Conservation (phyloP, 2,113 vertebrate species). For the Sapajus apella region DNA sequence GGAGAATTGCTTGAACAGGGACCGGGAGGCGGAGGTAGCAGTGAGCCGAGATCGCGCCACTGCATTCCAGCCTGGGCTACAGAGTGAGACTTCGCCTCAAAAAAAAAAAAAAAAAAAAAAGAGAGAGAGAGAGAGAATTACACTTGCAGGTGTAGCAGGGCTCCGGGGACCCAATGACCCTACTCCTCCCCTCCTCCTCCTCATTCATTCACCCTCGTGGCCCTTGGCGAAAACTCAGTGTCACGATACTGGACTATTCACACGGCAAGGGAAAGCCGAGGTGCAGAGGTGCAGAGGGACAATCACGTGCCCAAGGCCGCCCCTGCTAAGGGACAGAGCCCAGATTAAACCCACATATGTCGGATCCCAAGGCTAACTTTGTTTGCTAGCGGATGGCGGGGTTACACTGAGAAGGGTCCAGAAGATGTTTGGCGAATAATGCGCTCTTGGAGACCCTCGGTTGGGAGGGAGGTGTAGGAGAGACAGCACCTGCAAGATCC, state of each 20-base stretch:
- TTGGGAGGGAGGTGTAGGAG: accelerated
- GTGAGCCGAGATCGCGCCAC: no score
- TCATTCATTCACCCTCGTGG: neutral
- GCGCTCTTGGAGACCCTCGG: accelerated
- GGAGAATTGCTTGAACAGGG: no score
- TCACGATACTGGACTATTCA: neutral
- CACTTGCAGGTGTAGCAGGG: neutral
- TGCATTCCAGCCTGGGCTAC: no score
- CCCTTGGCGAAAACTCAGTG: neutral
- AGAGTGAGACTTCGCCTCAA: no score
- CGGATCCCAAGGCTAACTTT: neutral
- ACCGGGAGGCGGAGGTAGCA: no score
- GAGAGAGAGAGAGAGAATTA: no score
- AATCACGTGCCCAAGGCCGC: neutral
- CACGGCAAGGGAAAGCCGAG: neutral
- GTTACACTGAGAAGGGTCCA: neutral
- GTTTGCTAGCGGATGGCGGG: neutral
- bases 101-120: no score
- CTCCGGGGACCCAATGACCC: accelerated
- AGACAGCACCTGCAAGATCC: neutral
- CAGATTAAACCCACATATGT: neutral
- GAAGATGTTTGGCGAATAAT: neutral
- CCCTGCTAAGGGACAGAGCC: neutral
- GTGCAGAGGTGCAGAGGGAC: neutral
- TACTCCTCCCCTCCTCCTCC: neutral